Percentiles rank a stretch among this genome's conserved stretches.
These are phyloP conservation scores for Pseudorectes ferrugineus DNA, from an alignment of 2,113 vertebrate genomes.

Conservation along the genomic window DNA sequence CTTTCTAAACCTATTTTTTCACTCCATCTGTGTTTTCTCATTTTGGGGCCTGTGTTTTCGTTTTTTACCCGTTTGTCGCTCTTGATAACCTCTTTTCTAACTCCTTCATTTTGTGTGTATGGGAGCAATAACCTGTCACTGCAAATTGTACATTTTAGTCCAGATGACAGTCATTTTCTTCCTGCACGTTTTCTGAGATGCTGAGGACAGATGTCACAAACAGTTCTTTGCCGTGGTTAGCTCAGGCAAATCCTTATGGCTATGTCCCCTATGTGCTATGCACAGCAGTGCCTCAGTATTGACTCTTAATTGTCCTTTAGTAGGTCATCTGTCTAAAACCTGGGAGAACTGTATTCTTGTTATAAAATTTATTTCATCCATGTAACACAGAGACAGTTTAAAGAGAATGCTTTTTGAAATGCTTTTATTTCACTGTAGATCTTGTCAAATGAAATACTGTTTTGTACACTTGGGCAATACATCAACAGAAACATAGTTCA, in stretches of 20 bases:
- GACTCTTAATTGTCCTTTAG: not conserved
- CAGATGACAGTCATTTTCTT: not conserved
- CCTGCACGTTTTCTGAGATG: not conserved
- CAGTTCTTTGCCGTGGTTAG: not conserved
- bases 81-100: not conserved
- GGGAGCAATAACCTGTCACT: not conserved
- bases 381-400: constrained; percentile 45
- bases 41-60: not conserved
- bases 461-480: constrained; percentile 22
- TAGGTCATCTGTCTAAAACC: constrained; percentile 35
- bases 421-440: constrained; percentile 38
- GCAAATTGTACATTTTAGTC: not conserved
- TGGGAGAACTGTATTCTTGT: not conserved
- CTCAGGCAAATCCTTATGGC: not conserved
- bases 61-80: not conserved
- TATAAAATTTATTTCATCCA: constrained; percentile 38
- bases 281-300: not conserved
- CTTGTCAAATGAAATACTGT: constrained; percentile 38
- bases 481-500: constrained; percentile 23
- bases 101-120: not conserved
- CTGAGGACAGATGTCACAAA: not conserved
- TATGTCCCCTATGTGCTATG: not conserved
- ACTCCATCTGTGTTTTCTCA: not conserved
- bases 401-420: constrained; percentile 59
- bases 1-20: not conserved